Conservation (phyloP, 2,113 vertebrate genomes). For the Furnarius figulus region DNA sequence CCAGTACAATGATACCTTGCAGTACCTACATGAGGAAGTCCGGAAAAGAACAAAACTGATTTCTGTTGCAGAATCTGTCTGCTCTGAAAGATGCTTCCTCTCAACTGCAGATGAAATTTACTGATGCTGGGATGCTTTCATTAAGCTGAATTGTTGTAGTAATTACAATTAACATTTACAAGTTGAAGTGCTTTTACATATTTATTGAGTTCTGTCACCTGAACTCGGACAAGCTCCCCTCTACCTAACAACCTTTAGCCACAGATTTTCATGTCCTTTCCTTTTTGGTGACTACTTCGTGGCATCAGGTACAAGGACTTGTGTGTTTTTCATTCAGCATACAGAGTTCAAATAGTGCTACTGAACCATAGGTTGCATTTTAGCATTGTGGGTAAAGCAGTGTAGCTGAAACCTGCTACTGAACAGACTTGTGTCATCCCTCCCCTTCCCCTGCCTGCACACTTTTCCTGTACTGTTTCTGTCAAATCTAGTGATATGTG, state of each 20-base stretch:
- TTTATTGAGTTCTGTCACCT: background rate
- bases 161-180: background rate
- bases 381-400: background rate
- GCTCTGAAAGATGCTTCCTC: background rate
- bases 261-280: background rate
- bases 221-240: background rate
- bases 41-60: background rate
- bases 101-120: background rate
- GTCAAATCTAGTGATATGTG: background rate
- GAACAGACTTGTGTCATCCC: background rate
- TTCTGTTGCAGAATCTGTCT: background rate
- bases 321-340: background rate
- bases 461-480: background rate
- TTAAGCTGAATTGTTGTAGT: background rate
- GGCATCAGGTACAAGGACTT: background rate
- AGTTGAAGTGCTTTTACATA: background rate
- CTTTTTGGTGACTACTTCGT: background rate
- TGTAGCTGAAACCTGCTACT: background rate
- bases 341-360: background rate
- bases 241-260: background rate
- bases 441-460: background rate
- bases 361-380: background rate
- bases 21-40: background rate
- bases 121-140: background rate
- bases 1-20: conserved; percentile 8